Base-by-base conservation (phyloP, 2,797 vertebrate species). In the Naso thynnoides region DNA sequence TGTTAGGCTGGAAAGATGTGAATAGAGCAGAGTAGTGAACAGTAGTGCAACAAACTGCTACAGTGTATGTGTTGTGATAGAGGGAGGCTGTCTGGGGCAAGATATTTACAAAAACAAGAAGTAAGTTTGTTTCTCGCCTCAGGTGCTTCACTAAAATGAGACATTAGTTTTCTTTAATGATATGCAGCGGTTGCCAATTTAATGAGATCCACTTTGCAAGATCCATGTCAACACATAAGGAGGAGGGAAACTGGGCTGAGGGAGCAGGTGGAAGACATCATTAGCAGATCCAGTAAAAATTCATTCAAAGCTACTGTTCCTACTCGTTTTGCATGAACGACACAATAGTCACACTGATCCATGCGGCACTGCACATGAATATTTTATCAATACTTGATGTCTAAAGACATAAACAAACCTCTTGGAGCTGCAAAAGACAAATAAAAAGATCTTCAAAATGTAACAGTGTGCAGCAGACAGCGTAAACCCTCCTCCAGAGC, bases 391-490 rank as follows among this genome's bases (percentile, higher is more conserved):
- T 31, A 39, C 65, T 57, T 59, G 55, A 60, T 61, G 54, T 83
- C 78, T 65, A 49, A 78, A 82, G 74, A 89, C 76, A 75, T 83
- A 83, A 87, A 86, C 78, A 87, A 81, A 78, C 18, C 57, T 64
- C 47, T 29, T 39, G 62, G 70, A 86, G 76, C 73, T 82, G 70
- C 65, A 47, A 74, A 79, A 60, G 67, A 80, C 15, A 29, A 83
- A 59, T 38, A 31, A 29, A 33, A 59, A 33, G 75, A 59, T 53
- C 70, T 52, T 83, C 89, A 91, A 92, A 88, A 91, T 90, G 83
- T 90, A 88, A 89, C 73, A 39, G 55, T 48, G 48, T 75, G 85
- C 84, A 81, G 80, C 84, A 82, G 11, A 65, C 26, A 57, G 44
- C 56, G 61, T 78, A 57, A 59, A 72, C 67, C 84, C 76, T 76